phyloP scores from a whole-genome alignment of 1,140 invertebrate species.

The Dreissena polymorpha region DNA sequence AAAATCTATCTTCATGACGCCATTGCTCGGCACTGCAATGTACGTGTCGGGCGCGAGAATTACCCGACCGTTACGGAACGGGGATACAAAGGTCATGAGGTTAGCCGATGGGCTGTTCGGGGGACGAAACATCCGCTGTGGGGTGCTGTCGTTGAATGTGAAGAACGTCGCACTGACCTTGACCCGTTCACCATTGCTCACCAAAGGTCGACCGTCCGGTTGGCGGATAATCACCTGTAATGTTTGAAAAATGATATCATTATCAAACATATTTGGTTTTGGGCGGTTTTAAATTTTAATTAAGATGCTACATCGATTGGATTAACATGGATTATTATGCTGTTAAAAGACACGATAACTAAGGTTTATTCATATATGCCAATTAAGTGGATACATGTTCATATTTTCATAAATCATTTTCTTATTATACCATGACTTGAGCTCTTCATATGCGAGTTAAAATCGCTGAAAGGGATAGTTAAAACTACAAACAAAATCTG shows the following conservation, averaged over 20 bases:
- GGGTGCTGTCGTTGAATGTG: constrained; percentile 11
- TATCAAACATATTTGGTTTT: not conserved
- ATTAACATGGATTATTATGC: too few species aligned
- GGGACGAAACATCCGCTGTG: not conserved
- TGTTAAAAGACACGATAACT: too few species aligned
- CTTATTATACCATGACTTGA: too few species aligned
- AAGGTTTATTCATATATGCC: too few species aligned
- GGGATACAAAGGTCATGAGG: constrained; percentile 44
- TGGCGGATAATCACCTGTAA: constrained; percentile 38
- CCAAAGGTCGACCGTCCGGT: constrained; percentile 40
- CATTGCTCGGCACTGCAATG: constrained; percentile 26
- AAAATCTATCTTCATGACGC: constrained; percentile 28
- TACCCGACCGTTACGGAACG: constrained; percentile 34
- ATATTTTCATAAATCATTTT: too few species aligned
- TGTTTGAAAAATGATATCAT: not conserved
- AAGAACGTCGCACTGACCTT: constrained; percentile 31
- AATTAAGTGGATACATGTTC: too few species aligned
- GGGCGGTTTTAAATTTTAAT: too few species aligned
- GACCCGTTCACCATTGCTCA: constrained; percentile 10
- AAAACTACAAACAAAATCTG: not conserved
- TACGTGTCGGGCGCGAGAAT: constrained; percentile 44
- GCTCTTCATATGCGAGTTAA: too few species aligned
- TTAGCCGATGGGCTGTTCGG: constrained; percentile 32
- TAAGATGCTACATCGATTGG: too few species aligned
- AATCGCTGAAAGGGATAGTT: not conserved